phyloP scores from a whole-genome alignment of 2,113 vertebrate species.

The Nibea albiflora region DNA sequence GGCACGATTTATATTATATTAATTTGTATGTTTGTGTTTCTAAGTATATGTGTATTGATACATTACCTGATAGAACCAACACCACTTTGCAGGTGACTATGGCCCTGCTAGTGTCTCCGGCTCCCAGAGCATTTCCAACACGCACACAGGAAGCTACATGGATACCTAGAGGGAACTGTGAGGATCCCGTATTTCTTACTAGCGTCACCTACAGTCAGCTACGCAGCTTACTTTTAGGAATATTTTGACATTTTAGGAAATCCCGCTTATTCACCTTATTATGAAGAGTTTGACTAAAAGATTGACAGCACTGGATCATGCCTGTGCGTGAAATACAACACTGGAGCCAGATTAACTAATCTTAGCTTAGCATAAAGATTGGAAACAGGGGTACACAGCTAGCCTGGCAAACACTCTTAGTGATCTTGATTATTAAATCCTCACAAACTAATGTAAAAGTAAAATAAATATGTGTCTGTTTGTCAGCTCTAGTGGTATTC shows the following conservation, averaged over 20 bases:
- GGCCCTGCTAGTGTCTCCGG: slow-evolving; percentile 83
- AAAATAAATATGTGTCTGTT: background rate
- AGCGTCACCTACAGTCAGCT: background rate
- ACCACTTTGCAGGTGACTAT: slow-evolving; percentile 83
- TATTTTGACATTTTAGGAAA: background rate
- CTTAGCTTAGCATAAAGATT: background rate
- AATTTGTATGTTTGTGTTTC: background rate
- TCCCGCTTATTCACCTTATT: background rate
- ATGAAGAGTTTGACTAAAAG: background rate
- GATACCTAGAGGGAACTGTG: slow-evolving; percentile 89
- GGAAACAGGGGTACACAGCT: background rate
- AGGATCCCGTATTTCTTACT: slow-evolving; percentile 2
- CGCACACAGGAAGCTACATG: slow-evolving; percentile 86
- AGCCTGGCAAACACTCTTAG: background rate
- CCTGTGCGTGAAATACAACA: background rate
- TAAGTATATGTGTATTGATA: slow-evolving; percentile 53
- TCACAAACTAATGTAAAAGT: background rate
- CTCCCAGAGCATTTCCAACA: slow-evolving; percentile 91
- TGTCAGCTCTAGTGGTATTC: background rate
- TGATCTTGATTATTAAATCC: background rate
- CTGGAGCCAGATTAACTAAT: background rate
- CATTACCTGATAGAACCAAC: slow-evolving; percentile 82
- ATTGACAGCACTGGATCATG: background rate
- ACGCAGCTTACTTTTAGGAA: background rate
- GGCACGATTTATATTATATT: background rate